Evolutionary conservation across 2,888 invertebrate genomes (phyloP).

Genomic region (Toxonevra muliebris): DNA sequence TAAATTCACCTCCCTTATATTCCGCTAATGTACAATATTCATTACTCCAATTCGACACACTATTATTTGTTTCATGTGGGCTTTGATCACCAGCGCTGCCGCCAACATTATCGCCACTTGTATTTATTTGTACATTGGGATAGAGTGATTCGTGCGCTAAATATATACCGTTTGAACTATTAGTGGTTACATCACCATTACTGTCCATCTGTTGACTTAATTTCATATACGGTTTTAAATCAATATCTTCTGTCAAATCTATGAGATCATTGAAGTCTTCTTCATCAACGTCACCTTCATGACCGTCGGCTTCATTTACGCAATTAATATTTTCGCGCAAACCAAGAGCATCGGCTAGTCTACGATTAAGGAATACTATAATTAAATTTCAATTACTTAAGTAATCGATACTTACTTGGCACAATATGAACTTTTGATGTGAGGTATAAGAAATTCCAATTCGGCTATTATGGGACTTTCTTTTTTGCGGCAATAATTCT

Average conservation of each 20-base stretch:
- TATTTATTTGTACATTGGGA: not conserved
- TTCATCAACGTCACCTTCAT: slow-evolving; percentile 13
- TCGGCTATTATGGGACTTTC: slow-evolving; percentile 37
- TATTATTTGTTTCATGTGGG: not conserved
- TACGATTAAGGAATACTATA: slow-evolving; percentile 4
- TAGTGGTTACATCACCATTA: not conserved
- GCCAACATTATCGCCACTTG: not conserved
- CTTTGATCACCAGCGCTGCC: not conserved
- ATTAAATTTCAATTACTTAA: not conserved
- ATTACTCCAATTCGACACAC: slow-evolving; percentile 18
- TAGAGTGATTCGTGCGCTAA: slow-evolving; percentile 1
- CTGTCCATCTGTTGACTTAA: not conserved
- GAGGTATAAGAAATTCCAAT: slow-evolving; percentile 42
- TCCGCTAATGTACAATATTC: slow-evolving; percentile 34
- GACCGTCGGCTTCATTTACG: slow-evolving; percentile 9
- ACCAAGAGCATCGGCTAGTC: slow-evolving; percentile 38
- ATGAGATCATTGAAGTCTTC: slow-evolving; percentile 30
- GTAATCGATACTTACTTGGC: slow-evolving; percentile 38
- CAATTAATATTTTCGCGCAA: slow-evolving; percentile 26
- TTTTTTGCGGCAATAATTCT: slow-evolving; percentile 34
- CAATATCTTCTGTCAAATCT: slow-evolving; percentile 37
- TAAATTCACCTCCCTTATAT: slow-evolving; percentile 38
- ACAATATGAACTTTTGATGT: slow-evolving; percentile 39
- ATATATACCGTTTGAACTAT: not conserved
- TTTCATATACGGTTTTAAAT: slow-evolving; percentile 34